phyloP scores from a whole-genome alignment of 1,140 invertebrate species.

The Lycorma delicatula region DNA sequence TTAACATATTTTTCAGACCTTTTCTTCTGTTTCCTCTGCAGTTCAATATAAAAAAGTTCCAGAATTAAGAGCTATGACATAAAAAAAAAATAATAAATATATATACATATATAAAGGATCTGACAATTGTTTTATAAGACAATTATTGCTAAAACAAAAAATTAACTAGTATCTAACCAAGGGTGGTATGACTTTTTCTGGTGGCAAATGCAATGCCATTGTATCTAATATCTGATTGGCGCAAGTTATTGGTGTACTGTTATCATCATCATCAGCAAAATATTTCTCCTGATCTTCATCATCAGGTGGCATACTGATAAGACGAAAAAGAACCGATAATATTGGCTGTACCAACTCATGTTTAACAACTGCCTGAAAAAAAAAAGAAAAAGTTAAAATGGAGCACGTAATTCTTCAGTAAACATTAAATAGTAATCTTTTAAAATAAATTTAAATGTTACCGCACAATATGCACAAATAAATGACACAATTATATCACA shows the following conservation, averaged over 20 bases:
- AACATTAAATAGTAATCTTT: too few species aligned
- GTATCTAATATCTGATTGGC: conserved; percentile 66
- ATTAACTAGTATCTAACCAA: too few species aligned
- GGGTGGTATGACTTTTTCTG: conserved; percentile 64
- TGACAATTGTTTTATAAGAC: too few species aligned
- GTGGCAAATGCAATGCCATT: conserved; percentile 66
- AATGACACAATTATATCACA: not conserved
- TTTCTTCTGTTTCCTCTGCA: too few species aligned
- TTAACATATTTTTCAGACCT: too few species aligned
- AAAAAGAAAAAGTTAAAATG: not conserved
- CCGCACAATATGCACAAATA: not conserved
- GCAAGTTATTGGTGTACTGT: conserved; percentile 50
- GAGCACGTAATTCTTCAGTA: too few species aligned
- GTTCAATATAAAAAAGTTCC: too few species aligned
- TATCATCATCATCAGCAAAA: conserved; percentile 47
- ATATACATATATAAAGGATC: too few species aligned
- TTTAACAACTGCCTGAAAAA: conserved; percentile 52
- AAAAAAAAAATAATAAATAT: too few species aligned
- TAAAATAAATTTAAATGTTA: too few species aligned
- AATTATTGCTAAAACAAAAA: too few species aligned
- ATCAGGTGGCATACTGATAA: conserved; percentile 53
- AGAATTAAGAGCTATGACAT: too few species aligned
- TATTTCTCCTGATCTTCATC: conserved; percentile 51
- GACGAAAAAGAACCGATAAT: conserved; percentile 53
- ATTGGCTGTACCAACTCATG: conserved; percentile 64